Conservation (phyloP, 1,140 invertebrate genomes). For the Mamestra configurata region DNA sequence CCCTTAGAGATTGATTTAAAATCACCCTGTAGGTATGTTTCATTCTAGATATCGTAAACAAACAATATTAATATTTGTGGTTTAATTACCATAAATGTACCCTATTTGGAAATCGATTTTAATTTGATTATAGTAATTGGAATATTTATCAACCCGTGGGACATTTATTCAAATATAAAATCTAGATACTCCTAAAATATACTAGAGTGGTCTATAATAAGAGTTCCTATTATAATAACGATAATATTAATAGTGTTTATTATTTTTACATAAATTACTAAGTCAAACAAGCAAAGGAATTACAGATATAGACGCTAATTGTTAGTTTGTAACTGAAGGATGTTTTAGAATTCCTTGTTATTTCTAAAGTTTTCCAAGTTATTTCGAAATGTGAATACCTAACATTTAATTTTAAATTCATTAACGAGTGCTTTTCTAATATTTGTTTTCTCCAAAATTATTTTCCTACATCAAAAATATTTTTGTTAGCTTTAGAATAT, state of each 20-base stretch:
- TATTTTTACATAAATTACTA: constrained; percentile 42
- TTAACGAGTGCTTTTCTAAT: too few species aligned
- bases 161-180: constrained; percentile 15
- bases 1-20: too few species aligned
- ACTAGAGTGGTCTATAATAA: constrained; percentile 19
- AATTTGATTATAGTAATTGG: constrained; percentile 10
- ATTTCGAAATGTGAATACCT: too few species aligned
- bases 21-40: not conserved
- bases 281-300: constrained; percentile 8
- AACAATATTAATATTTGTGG: not conserved
- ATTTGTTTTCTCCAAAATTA: too few species aligned
- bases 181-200: constrained; percentile 30
- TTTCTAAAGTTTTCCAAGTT: too few species aligned
- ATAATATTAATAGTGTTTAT: constrained; percentile 29
- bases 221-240: constrained; percentile 20
- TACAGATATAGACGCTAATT: too few species aligned
- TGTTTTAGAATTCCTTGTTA: too few species aligned
- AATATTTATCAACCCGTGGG: constrained; percentile 24
- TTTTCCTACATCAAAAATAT: too few species aligned
- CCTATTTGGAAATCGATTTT: constrained; percentile 23
- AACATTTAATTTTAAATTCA: too few species aligned
- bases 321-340: too few species aligned
- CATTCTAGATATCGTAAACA: not conserved
- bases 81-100: constrained; percentile 10
- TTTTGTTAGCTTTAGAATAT: too few species aligned